Conservation (phyloP, 2,113 vertebrate species). For the Thryonomys swinderianus region DNA sequence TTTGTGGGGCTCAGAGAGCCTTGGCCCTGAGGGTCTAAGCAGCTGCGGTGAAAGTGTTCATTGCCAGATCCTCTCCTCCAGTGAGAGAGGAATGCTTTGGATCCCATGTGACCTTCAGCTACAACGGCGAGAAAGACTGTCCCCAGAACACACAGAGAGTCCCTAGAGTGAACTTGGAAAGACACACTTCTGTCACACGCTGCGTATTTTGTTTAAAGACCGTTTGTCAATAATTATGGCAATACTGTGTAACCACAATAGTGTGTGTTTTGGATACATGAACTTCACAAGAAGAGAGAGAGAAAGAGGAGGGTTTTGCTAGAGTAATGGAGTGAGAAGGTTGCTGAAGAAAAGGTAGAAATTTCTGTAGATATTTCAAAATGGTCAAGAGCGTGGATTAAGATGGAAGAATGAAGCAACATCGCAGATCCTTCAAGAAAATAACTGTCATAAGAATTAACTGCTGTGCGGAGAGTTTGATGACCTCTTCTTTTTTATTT, state of each 20-base stretch:
- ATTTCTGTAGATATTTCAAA: constrained; percentile 6
- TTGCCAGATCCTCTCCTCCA: constrained; percentile 39
- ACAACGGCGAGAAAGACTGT: constrained; percentile 75
- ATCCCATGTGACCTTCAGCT: constrained; percentile 70
- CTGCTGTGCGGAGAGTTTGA: not conserved
- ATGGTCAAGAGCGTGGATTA: not conserved
- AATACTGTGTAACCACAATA: not conserved
- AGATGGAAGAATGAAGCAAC: not conserved
- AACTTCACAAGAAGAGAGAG: not conserved
- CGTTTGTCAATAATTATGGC: not conserved
- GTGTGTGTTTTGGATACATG: not conserved
- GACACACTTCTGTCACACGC: constrained; percentile 62
- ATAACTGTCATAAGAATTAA: not conserved
- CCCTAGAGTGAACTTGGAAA: constrained; percentile 75
- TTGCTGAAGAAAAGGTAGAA: not conserved
- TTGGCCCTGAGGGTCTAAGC: constrained; percentile 71
- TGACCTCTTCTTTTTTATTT: no score
- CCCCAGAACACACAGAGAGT: constrained; percentile 54
- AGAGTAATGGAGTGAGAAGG: not conserved
- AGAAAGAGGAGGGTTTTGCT: not conserved
- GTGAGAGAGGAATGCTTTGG: constrained; percentile 79
- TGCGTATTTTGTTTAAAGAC: constrained; percentile 67
- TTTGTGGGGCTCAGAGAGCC: constrained; percentile 69
- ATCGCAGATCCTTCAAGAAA: not conserved
- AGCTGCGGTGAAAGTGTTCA: constrained; percentile 73